Evolutionary conservation across 2,888 invertebrate species (phyloP).

Genomic region (Agriopis marginaria): DNA sequence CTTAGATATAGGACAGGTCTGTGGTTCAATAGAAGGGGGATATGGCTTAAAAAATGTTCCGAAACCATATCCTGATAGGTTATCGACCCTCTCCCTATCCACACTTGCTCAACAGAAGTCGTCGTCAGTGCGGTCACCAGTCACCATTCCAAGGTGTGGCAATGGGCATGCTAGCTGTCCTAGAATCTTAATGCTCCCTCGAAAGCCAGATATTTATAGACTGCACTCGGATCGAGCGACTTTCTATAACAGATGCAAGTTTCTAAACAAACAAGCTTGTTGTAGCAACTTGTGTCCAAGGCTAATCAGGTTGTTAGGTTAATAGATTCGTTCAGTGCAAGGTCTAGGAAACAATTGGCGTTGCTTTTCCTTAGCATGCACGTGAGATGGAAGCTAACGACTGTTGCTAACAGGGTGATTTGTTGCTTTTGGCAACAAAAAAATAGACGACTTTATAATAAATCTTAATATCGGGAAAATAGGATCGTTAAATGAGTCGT

Average conservation of each 20-base stretch:
- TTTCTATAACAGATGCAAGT: conserved; percentile 30
- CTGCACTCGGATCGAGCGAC: conserved; percentile 6
- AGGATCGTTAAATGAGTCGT: too few species aligned
- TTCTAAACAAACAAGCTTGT: conserved; percentile 21
- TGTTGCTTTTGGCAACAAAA: neutral
- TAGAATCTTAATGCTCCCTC: conserved; percentile 33
- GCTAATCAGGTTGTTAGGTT: conserved; percentile 26
- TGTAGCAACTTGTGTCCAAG: conserved; percentile 5
- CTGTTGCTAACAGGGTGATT: neutral
- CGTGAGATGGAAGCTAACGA: neutral
- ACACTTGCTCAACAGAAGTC: conserved; percentile 29
- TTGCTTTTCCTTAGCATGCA: conserved; percentile 19
- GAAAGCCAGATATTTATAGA: conserved; percentile 31
- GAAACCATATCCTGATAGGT: conserved; percentile 13
- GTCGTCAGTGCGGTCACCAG: conserved; percentile 14
- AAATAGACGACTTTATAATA: neutral
- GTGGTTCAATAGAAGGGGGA: neutral
- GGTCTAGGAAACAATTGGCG: conserved; percentile 23
- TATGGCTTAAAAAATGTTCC: neutral
- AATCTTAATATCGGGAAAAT: neutral
- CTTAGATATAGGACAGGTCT: too few species aligned
- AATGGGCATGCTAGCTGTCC: conserved; percentile 24
- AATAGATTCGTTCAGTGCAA: conserved; percentile 24
- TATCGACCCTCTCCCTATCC: conserved; percentile 16
- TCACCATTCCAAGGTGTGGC: conserved; percentile 26